These are phyloP conservation scores for Sericinus montela DNA, from an alignment of 2,888 invertebrate genomes.

Conservation along the genomic window DNA sequence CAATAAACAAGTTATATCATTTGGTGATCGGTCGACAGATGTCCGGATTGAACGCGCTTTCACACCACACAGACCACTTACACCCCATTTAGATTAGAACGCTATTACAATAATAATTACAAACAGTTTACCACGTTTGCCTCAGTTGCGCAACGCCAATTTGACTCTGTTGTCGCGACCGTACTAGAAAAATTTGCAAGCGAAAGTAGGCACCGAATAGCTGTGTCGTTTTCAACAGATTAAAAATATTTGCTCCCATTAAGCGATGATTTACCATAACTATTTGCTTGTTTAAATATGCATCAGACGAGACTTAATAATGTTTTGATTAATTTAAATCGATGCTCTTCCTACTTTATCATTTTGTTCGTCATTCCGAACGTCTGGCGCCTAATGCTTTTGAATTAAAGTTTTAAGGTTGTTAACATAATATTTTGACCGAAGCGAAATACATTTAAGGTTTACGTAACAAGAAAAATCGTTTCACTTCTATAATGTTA, in stretches of 20 bases:
- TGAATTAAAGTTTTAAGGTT: not conserved
- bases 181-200: conserved; percentile 62
- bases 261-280: not conserved
- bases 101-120: conserved; percentile 67
- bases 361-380: not conserved
- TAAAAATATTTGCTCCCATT: not conserved
- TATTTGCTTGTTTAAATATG: conserved; percentile 9
- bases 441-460: not conserved
- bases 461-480: conserved; percentile 12
- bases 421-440: conserved; percentile 12
- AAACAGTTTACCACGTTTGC: conserved; percentile 44
- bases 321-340: conserved; percentile 8
- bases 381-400: not conserved
- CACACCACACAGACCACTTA: conserved; percentile 32
- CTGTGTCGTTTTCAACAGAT: conserved; percentile 5
- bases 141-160: conserved; percentile 14
- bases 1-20: conserved; percentile 13
- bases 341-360: conserved; percentile 5
- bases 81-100: conserved; percentile 51
- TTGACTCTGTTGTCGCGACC: conserved; percentile 14
- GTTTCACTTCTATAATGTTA: conserved; percentile 12
- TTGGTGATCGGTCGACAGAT: conserved; percentile 25
- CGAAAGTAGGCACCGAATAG: conserved; percentile 49
- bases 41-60: conserved; percentile 37
- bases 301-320: conserved; percentile 1